Conservation (phyloP, 1,140 invertebrate genomes). For the Eubasilissa regina region DNA sequence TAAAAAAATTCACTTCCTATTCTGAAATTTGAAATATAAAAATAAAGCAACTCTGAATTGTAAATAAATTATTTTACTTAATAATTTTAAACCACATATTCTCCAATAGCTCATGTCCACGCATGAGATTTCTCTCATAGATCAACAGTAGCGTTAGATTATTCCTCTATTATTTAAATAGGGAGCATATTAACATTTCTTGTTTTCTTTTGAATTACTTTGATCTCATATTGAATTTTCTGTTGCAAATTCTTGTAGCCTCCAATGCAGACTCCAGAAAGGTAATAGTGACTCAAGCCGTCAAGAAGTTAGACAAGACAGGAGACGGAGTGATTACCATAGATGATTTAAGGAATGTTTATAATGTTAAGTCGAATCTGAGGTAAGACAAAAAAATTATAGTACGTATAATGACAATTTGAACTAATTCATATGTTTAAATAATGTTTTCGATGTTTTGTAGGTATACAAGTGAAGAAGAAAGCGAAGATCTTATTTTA, state of each 20-base stretch:
- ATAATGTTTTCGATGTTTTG: conserved; percentile 42
- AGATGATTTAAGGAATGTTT: conserved; percentile 88
- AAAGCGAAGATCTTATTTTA: conserved; percentile 89
- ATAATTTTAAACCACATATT: too few species aligned
- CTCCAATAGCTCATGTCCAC: too few species aligned
- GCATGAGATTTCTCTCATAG: too few species aligned
- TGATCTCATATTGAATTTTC: conserved; percentile 12
- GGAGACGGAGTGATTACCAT: conserved; percentile 89
- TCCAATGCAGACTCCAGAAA: conserved; percentile 84
- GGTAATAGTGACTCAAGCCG: conserved; percentile 86
- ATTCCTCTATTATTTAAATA: conserved; percentile 48
- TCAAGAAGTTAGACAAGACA: conserved; percentile 91
- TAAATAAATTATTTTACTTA: too few species aligned
- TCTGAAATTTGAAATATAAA: too few species aligned
- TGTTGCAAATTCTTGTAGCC: conserved; percentile 77
- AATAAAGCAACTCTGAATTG: too few species aligned
- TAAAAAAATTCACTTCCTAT: too few species aligned
- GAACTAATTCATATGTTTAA: too few species aligned
- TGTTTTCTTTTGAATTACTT: background rate
- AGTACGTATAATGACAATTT: background rate
- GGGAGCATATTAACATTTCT: conserved; percentile 10
- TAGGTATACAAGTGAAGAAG: conserved; percentile 90
- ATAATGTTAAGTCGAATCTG: conserved; percentile 86
- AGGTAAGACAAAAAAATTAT: conserved; percentile 68
- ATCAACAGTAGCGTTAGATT: too few species aligned